phyloP scores from a whole-genome alignment of 1,140 invertebrate species.

The Parasteatoda tepidariorum region DNA sequence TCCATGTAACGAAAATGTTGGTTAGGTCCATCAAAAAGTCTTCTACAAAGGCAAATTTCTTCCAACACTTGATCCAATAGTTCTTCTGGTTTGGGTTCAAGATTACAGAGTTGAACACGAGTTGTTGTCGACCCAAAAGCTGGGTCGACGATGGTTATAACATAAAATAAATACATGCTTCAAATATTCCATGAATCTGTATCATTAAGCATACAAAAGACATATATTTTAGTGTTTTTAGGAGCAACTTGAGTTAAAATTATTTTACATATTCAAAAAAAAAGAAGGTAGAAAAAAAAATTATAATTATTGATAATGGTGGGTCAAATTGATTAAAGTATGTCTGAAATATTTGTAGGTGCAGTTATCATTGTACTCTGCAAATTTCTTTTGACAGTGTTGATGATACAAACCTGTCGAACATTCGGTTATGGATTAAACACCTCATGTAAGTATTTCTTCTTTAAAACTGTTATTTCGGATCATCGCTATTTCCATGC shows the following conservation, averaged over 20 bases:
- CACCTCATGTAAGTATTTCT: slow-evolving; percentile 49
- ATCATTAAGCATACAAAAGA: neutral
- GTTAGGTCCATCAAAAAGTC: too few relatives aligned
- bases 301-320: neutral
- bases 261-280: neutral
- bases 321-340: neutral
- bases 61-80: too few relatives aligned
- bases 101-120: too few relatives aligned
- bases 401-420: slow-evolving; percentile 36
- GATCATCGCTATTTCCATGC: too few relatives aligned
- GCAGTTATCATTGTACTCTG: slow-evolving; percentile 18
- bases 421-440: slow-evolving; percentile 56
- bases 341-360: slow-evolving; percentile 14
- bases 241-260: neutral
- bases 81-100: too few relatives aligned
- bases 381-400: slow-evolving; percentile 21
- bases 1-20: too few relatives aligned
- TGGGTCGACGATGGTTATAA: too few relatives aligned
- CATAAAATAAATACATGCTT: neutral
- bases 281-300: too few relatives aligned
- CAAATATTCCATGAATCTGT: neutral
- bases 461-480: too few relatives aligned
- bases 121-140: too few relatives aligned
- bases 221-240: neutral
- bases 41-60: too few relatives aligned